These are phyloP conservation scores for Pangasius larnaudii DNA, from an alignment of 2,797 vertebrate genomes.

Conservation along the genomic window DNA sequence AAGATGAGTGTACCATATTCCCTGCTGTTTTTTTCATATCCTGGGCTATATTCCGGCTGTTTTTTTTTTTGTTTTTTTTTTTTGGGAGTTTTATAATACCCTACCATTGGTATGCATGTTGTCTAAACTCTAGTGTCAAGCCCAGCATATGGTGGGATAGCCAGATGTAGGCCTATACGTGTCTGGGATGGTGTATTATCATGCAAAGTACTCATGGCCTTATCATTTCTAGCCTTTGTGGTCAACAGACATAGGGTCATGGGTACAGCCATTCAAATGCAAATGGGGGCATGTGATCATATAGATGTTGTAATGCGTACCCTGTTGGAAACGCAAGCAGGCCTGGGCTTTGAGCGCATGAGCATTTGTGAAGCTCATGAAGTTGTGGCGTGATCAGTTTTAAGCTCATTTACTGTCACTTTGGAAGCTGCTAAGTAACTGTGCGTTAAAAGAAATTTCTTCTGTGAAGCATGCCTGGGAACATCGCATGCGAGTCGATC, in stretches of 20 bases:
- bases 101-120: constrained; percentile 18
- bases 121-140: not conserved
- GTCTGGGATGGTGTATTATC: constrained; percentile 45
- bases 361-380: constrained; percentile 15
- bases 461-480: not conserved
- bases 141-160: constrained; percentile 38
- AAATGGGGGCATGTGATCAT: constrained; percentile 43
- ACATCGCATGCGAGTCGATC: not conserved
- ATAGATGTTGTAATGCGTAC: constrained; percentile 34
- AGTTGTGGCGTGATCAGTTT: constrained; percentile 11
- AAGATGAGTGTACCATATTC: not conserved
- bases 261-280: constrained; percentile 48
- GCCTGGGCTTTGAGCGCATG: not conserved
- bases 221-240: constrained; percentile 49
- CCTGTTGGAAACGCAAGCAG: constrained; percentile 17
- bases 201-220: constrained; percentile 48
- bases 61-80: not conserved
- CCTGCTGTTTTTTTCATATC: not conserved
- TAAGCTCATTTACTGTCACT: constrained; percentile 12
- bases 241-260: constrained; percentile 26
- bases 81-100: not conserved
- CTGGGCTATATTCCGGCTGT: not conserved
- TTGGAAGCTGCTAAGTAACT: not conserved
- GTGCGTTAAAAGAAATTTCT: not conserved
- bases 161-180: constrained; percentile 39